These are phyloP conservation scores for Hippopotamus amphibius DNA, from an alignment of 2,113 vertebrate genomes.

Conservation along the genomic window DNA sequence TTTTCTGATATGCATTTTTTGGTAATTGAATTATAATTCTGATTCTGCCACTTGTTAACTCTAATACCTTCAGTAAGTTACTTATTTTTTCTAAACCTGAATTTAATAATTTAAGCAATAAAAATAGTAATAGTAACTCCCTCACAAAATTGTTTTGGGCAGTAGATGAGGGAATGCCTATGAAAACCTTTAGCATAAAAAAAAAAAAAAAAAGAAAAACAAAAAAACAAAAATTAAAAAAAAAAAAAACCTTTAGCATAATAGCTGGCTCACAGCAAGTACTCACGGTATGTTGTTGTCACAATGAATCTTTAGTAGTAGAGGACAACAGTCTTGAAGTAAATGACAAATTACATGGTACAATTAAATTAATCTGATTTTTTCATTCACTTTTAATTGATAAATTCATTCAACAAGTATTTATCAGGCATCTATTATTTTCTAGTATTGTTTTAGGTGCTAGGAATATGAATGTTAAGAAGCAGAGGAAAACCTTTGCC, in stretches of 20 bases:
- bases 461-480: not conserved
- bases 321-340: not conserved
- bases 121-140: not conserved
- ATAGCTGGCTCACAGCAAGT: not conserved
- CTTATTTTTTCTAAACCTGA: not conserved
- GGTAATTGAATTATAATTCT: not conserved
- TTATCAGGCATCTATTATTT: not conserved
- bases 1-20: not conserved
- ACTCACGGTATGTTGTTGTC: not conserved
- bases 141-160: not conserved
- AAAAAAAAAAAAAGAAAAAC: too few relatives aligned
- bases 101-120: conserved; percentile 48
- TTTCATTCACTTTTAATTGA: not conserved
- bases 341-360: not conserved
- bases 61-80: not conserved
- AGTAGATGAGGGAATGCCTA: not conserved
- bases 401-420: not conserved
- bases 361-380: not conserved
- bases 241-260: not conserved
- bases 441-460: not conserved
- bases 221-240: too few relatives aligned
- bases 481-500: not conserved
- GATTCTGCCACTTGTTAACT: not conserved
- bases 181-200: not conserved
- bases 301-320: not conserved